phyloP scores from a whole-genome alignment of 2,113 vertebrate genomes.

The Crotalus helleri region DNA sequence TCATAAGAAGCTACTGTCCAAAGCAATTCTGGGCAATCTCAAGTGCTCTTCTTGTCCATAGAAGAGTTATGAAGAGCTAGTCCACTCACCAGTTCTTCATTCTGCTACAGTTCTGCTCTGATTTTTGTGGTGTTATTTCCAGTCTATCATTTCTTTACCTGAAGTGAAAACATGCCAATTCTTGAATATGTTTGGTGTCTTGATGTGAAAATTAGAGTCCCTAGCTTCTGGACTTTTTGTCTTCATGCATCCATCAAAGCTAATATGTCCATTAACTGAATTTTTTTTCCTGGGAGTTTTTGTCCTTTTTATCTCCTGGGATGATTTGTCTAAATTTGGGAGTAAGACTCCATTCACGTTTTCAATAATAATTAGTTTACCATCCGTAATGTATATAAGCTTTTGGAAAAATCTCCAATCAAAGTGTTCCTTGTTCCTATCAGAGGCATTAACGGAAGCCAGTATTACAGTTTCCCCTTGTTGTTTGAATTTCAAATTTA shows the following conservation, averaged over 20 bases:
- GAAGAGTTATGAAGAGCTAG: not conserved
- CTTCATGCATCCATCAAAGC: not conserved
- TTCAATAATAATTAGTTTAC: not conserved
- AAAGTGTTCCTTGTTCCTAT: not conserved
- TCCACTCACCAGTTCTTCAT: not conserved
- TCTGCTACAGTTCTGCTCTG: not conserved
- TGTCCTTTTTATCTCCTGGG: not conserved
- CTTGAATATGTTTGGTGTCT: not conserved
- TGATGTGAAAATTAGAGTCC: not conserved
- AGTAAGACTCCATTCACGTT: not conserved
- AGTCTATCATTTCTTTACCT: not conserved
- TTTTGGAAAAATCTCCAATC: not conserved
- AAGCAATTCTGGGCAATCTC: not conserved
- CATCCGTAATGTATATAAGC: not conserved
- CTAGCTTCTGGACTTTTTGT: not conserved
- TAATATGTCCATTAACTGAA: not conserved
- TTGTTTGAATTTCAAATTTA: not conserved
- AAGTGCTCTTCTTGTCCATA: not conserved
- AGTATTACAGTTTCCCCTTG: not conserved
- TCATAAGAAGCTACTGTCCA: not conserved
- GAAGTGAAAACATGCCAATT: not conserved
- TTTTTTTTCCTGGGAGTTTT: not conserved
- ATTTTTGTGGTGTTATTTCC: not conserved
- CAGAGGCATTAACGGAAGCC: not conserved
- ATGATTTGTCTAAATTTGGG: not conserved